A percentile compares a stretch with the other conserved stretches of the same genome.
Conservation (phyloP, 2,797 vertebrate genomes). For the Pseudochirops cupreus region DNA sequence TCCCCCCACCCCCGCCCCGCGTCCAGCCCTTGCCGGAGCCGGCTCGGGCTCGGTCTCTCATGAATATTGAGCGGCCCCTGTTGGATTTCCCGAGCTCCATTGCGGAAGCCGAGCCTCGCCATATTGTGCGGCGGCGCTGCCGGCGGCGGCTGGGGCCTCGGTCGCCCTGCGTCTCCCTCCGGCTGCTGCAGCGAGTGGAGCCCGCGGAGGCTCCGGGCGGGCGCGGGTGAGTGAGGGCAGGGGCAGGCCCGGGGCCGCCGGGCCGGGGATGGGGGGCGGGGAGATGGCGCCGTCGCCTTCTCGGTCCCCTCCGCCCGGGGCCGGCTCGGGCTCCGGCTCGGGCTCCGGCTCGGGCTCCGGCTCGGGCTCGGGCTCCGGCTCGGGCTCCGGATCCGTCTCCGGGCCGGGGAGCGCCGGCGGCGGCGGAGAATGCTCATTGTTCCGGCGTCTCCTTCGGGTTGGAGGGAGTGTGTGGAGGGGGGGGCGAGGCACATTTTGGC, state of each 20-base stretch:
- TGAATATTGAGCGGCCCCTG: conserved; percentile 86
- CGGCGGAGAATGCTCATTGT: conserved; percentile 72
- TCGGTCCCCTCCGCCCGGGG: not conserved
- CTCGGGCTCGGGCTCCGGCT: not conserved
- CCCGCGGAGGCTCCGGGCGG: not conserved
- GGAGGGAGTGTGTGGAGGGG: not conserved
- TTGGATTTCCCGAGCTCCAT: conserved; percentile 90
- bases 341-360: not conserved
- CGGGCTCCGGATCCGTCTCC: not conserved
- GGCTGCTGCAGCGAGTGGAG: conserved; percentile 62
- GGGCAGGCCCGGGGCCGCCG: not conserved
- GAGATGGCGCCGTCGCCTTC: conserved; percentile 52
- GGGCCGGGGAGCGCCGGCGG: not conserved
- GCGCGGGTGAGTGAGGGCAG: not conserved
- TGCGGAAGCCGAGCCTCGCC: conserved; percentile 87
- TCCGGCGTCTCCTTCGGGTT: not conserved
- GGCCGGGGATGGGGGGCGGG: not conserved
- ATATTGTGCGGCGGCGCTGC: conserved; percentile 90
- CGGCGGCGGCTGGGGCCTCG: conserved; percentile 48
- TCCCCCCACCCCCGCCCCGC: conserved; percentile 17
- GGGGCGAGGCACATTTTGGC: not conserved
- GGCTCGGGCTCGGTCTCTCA: conserved; percentile 77
- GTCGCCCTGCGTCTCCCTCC: conserved; percentile 25
- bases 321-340: not conserved
- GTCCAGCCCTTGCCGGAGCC: conserved; percentile 70